Conservation (phyloP, 2,888 invertebrate species). For the Globia sparganii region DNA sequence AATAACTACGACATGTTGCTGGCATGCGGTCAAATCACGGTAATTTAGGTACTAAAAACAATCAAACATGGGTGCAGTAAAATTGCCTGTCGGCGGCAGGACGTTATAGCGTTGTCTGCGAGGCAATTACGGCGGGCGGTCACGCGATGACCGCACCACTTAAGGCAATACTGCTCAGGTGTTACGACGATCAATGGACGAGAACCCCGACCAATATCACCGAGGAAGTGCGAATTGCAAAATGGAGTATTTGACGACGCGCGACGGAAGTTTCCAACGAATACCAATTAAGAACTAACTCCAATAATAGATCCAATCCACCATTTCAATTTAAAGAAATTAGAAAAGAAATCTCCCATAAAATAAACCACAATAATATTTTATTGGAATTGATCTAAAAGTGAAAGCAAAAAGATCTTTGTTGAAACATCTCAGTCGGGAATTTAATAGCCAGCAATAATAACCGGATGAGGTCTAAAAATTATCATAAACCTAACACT, state of each 20-base stretch:
- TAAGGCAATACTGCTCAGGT: conserved; percentile 45
- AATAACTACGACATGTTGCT: conserved; percentile 11
- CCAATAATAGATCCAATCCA: conserved; percentile 13
- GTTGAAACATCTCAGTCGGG: conserved; percentile 75
- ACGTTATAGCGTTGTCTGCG: conserved; percentile 37
- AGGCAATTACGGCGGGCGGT: conserved; percentile 48
- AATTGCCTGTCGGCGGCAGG: conserved; percentile 47
- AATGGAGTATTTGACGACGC: neutral
- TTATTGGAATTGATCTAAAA: conserved; percentile 61
- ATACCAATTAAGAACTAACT: conserved; percentile 13
- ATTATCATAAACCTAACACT: conserved; percentile 80
- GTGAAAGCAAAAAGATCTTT: conserved; percentile 65
- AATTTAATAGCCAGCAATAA: conserved; percentile 79
- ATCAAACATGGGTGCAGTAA: conserved; percentile 51
- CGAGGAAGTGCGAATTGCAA: neutral
- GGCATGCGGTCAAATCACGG: conserved; percentile 44
- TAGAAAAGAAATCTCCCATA: conserved; percentile 35
- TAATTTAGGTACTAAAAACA: conserved; percentile 49
- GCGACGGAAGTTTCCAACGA: neutral
- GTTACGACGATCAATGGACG: conserved; percentile 22
- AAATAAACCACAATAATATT: conserved; percentile 59
- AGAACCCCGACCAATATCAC: conserved; percentile 2
- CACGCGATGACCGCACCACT: conserved; percentile 54
- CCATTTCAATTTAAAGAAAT: conserved; percentile 31
- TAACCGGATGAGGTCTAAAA: conserved; percentile 79